A percentile compares a stretch with the other conserved stretches of the same genome.
Conservation (phyloP, 2,888 invertebrate species). For the Strigamia crassipes region DNA sequence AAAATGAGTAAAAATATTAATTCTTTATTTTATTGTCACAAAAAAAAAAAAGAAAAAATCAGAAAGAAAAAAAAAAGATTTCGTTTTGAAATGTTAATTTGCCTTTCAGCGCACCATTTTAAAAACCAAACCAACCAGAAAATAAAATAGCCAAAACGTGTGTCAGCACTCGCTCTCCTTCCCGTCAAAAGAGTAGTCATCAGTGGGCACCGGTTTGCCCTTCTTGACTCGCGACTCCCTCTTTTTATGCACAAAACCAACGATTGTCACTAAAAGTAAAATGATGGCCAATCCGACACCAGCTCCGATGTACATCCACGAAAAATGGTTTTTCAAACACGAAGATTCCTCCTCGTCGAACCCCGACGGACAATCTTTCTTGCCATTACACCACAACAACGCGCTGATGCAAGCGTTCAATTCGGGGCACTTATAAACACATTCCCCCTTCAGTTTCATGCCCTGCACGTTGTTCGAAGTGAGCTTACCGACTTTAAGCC, state of each 20-base stretch:
- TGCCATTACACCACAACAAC: slow-evolving; percentile 79
- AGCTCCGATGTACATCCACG: slow-evolving; percentile 51
- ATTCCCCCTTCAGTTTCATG: slow-evolving; percentile 52
- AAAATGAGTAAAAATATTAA: slow-evolving; percentile 27
- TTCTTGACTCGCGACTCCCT: slow-evolving; percentile 49
- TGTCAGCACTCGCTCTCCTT: slow-evolving; percentile 50
- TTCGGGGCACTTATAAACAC: slow-evolving; percentile 73
- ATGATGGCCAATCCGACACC: slow-evolving; percentile 50
- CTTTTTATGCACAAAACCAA: slow-evolving; percentile 48
- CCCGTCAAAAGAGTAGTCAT: slow-evolving; percentile 50
- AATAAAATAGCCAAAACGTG: background rate
- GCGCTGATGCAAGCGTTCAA: slow-evolving; percentile 79
- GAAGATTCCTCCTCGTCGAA: slow-evolving; percentile 44
- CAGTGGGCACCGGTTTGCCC: slow-evolving; percentile 51
- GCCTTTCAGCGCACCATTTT: too few relatives aligned
- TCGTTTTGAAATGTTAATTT: background rate
- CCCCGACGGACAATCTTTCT: slow-evolving; percentile 73
- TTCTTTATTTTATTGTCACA: slow-evolving; percentile 12
- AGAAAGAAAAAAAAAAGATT: background rate
- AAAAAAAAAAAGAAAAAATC: slow-evolving; percentile 5
- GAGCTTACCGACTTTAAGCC: slow-evolving; percentile 74
- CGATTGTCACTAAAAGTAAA: slow-evolving; percentile 49
- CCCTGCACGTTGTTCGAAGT: slow-evolving; percentile 50
- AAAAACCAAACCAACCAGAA: background rate
- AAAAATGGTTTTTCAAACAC: slow-evolving; percentile 48